Base-by-base conservation (phyloP, 2,797 vertebrate genomes). In the Eptatretus atami region DNA sequence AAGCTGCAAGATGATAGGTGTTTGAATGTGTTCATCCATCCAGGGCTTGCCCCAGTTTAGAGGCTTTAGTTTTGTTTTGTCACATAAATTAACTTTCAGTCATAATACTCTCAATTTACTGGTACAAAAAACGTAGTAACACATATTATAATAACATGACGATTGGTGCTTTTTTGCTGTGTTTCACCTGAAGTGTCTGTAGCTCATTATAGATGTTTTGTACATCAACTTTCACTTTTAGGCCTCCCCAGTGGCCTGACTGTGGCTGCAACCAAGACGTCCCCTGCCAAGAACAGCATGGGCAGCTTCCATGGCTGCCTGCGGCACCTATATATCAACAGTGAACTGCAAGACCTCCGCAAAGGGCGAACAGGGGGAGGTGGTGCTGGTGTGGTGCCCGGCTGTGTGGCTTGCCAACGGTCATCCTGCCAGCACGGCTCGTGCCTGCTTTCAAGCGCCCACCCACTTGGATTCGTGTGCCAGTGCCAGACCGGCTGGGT, bases 401-500 rank as follows among this genome's bases (percentile, higher is more conserved):
- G 90, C 13, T 98, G 90, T 19, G 86, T 88, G 72, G 84, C 86
- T 0, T 98, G 90, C 65, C 84, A 90, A 70, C 82, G 78, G 66
- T 82, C 80, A 12, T 76, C 79, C 61, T 98, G 90, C 15, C 69
- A 78, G 57, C 86, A 93, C 6, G 90, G 90, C 2, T 79, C 81
- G 1, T 98, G 90, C 73, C 57, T n/a, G 2, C 57, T 25, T 10
- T 61, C 57, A n/a, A 24, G 24, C 8, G 57, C 57, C 10, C 82
- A 80, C 19, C 73, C 79, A 3, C 81, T 80, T 1, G 81, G 81
- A 63, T 98, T 90, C 70, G 78, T 78, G 68, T 98, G 90, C 25
- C 82, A 85, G 66, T 98, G 90, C 14, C 82, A 90, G 67, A 80
- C 83, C 9, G 90, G 90, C 54, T 98, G 90, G 90, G 83, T 73